Conservation (phyloP, 2,113 vertebrate species). For the Amphilophus citrinellus region DNA sequence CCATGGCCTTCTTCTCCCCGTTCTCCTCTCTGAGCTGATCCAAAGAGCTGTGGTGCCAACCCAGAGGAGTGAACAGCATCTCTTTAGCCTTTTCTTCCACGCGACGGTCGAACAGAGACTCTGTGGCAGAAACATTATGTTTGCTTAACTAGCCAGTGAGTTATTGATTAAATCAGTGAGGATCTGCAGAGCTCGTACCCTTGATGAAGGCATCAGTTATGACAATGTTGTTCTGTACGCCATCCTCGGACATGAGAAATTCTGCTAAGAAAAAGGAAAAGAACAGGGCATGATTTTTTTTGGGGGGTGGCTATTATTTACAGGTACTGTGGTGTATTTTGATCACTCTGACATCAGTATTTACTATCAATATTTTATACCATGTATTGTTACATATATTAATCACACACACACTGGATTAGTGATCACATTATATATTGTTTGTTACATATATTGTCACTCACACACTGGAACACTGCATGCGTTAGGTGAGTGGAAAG, state of each 20-base stretch:
- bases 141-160: neutral
- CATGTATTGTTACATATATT: too few relatives aligned
- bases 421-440: too few relatives aligned
- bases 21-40: conserved; percentile 97
- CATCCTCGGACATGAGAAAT: conserved; percentile 91
- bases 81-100: conserved; percentile 98
- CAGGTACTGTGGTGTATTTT: too few relatives aligned
- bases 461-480: too few relatives aligned
- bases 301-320: too few relatives aligned
- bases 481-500: too few relatives aligned
- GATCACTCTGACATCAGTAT: too few relatives aligned
- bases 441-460: too few relatives aligned
- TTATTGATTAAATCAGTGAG: neutral
- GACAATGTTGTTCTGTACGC: conserved; percentile 90
- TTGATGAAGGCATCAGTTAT: conserved; percentile 99
- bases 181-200: conserved; percentile 81
- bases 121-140: conserved; percentile 48
- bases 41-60: conserved; percentile 97
- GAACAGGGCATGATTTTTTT: neutral
- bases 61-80: conserved; percentile 93
- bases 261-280: conserved; percentile 78
- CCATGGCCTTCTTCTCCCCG: conserved; percentile 98
- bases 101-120: conserved; percentile 95
- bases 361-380: too few relatives aligned
- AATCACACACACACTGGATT: too few relatives aligned